Evolutionary conservation across 2,888 invertebrate species (phyloP), one percentile per base, ranked within the genome.

Genomic region (Hemicrepidius hirtus): DNA sequence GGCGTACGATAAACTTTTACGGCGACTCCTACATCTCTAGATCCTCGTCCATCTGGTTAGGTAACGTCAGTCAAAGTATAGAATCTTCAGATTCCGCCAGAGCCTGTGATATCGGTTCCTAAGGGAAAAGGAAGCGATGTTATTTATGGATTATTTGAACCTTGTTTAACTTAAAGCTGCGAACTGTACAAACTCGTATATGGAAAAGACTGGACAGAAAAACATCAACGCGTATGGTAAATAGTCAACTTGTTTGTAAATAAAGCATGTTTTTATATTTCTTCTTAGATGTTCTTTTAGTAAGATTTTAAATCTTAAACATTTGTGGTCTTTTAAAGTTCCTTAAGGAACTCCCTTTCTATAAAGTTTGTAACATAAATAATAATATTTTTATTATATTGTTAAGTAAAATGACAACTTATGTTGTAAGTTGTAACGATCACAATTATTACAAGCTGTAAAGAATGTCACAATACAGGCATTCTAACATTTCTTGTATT

Each of bases 131-230:
- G 75, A 76, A 76, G 75, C 67, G 66, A 70, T 57, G 69, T 76
- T 76, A 72, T 76, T 76, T 76, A 76, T 76, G 75, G 76, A 76
- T 76, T 76, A 76, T 75, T 75, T 76, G 76, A 76, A 76, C 76
- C 71, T 73, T 71, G 71, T 44, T 65, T 71, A 75, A 71, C 66
- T 59, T 65, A 69, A 64, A 65, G 73, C 76, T 70, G 41, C 66
- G 50, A 70, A 70, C 70, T 57, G 62, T 59, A 9, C 35, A 41
- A 21, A 13, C 28, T 18, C 71, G 50, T 66, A 71, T 71, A 71
- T 71, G 71, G 73, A 16, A 16, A 46, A 28, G 46, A 59, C 68
- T 53, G 67, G 67, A 46, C 41, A 53, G 71, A 75, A 70, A 74
- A 75, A 68, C 71, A 55, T 18, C 71, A 50, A 66, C 71, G 59